A percentile compares a stretch with the other conserved stretches of the same genome.
Evolutionary conservation across 53 echinoderm and acorn worm genomes (phyloP).

Genomic region (Apostichopus leukothele): DNA sequence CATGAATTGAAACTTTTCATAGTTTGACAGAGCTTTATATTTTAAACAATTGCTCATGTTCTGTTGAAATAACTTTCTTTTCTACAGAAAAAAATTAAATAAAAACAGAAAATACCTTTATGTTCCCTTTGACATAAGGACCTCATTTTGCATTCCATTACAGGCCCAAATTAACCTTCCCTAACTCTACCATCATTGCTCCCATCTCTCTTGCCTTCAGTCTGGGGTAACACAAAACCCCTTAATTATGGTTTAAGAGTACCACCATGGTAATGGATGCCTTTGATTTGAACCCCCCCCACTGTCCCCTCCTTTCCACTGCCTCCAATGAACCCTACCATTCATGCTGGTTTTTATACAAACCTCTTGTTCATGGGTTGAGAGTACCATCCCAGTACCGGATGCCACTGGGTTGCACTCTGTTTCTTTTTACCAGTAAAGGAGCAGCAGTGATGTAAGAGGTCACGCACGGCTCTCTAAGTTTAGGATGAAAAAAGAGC

Average conservation of each 20-base stretch:
- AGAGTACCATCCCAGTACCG: constrained; percentile 93
- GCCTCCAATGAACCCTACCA: no score
- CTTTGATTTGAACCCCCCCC: constrained; percentile 63
- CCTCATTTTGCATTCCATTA: no score
- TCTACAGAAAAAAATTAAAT: no score
- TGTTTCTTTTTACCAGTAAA: constrained; percentile 91
- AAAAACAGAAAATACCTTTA: no score
- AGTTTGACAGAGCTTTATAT: no score
- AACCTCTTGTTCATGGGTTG: constrained; percentile 87
- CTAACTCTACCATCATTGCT: no score
- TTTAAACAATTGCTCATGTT: not conserved
- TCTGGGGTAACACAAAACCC: not conserved
- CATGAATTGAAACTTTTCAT: no score
- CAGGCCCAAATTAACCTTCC: no score
- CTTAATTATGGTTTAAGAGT: constrained; percentile 79
- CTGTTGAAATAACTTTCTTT: not conserved
- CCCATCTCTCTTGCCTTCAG: no score
- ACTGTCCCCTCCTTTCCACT: no score
- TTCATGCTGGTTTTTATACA: not conserved
- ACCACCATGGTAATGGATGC: constrained; percentile 94
- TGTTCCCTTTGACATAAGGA: no score
- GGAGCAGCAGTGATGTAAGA: constrained; percentile 72
- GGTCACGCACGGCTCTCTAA: constrained; percentile 64
- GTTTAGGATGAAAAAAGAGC: constrained; percentile 48
- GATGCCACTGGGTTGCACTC: constrained; percentile 91